Base-by-base conservation (phyloP, 1,140 invertebrate species). In the Calycopis cecrops region DNA sequence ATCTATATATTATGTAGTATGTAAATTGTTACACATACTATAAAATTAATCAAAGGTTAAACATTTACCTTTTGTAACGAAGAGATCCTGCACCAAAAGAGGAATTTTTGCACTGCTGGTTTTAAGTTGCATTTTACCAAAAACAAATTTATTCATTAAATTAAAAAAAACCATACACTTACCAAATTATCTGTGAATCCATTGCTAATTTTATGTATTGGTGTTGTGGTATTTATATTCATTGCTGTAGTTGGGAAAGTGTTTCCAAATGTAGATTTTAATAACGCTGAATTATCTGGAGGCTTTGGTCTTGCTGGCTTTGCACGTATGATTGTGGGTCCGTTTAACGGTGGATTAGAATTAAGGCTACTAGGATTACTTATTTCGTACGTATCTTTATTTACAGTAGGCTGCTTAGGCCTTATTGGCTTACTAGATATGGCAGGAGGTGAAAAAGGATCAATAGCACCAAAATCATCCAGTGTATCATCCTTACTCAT, bases 291-390 rank as follows among this genome's bases (percentile, higher is more conserved):
- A 60, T 79, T 85, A 34, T 87, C 83, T 18, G 93, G 93, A 59
- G 92, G 90, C 52, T 91, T 91, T 3, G 94, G 94, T 91, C 94
- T 94, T 0, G 93, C 93, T 1, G 92, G 93, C 48, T 94, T 94
- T 6, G 87, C 85, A 57, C 92, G 88, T 37, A 93, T 93, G 61
- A 93, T 93, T 34, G 92, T 93, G 9, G 92, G 92, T 66, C 91
- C 91, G 40, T 82, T 89, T 12, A 88, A 61, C 12, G 76, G 70
- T 47, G 82, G 76, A 6, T 70, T 59, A 33, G 80, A 71, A 8
- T 77, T 67, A 59, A 67, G 81, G 79, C 73, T 88, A 59, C 18
- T 85, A 51, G 40, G 71, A 63, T 81, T 89, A 75, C 82, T 87
- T 44, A 83, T 60, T 33, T 88, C 83, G 69, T 71, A 80, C 35